Evolutionary conservation across 2,113 vertebrate genomes (phyloP), one percentile per base, ranked within the genome.

Genomic region (Ammodytes dubius): DNA sequence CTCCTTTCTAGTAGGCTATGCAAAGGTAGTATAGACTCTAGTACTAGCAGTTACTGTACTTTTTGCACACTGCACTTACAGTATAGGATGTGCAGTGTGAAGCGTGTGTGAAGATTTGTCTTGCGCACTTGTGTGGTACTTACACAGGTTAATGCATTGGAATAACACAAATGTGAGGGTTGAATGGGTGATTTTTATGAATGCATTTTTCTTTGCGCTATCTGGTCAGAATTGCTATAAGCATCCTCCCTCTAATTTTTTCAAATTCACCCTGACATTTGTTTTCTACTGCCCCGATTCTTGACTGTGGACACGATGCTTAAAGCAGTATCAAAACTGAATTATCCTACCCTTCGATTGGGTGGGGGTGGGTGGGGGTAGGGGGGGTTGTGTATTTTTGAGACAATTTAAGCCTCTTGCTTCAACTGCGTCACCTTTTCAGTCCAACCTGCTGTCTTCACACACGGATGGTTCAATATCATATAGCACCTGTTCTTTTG

Each of bases 371-470:
- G 50, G 43, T 13, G 9, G 54, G 40, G 12, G 74, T 58, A 54
- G 65, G 49, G 15, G 59, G 47, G n/a, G 13, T 37, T 45, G 1
- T 65, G 42, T 72, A 79, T 78, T 54, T 75, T 74, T 45, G 70
- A 82, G 85, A 91, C 83, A 66, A 83, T 27, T 27, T 67, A 71
- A 78, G 73, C 85, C 27, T 91, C 27, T 91, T 37, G 61, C 77
- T 90, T 86, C 63, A 59, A 81, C 81, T 88, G 47, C 17, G 65
- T 85, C 89, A 86, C 77, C 81, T 88, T 27, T 27, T 94, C 79
- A 73, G 80, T 91, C 83, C 88, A 27, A 87, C 85, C 91, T 92
- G 90, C 92, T 93, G 92, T 92, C 83, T 89, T 83, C 74, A 82
- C 74, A 88, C 78, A 84, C 81, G 73, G 81, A 83, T 70, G 75